Conservation (phyloP, 2,113 vertebrate species). For the Ophthalmolycus amberensis region DNA sequence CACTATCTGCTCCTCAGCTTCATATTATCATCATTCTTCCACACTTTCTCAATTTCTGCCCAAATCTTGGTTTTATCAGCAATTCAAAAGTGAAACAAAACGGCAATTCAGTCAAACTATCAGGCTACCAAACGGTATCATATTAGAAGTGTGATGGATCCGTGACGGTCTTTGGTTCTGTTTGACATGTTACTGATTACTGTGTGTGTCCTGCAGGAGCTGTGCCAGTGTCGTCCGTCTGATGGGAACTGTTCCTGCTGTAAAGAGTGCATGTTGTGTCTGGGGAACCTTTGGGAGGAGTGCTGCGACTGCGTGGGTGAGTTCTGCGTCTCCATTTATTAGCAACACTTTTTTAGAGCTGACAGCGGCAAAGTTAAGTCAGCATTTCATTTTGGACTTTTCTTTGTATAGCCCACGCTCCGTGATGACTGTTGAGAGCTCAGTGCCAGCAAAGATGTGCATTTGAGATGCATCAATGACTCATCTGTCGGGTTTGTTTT, state of each 20-base stretch:
- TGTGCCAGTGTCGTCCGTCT: conserved; percentile 96
- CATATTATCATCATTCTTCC: neutral
- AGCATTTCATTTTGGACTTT: neutral
- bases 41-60: neutral
- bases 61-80: neutral
- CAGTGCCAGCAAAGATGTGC: neutral
- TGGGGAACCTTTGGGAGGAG: conserved; percentile 97
- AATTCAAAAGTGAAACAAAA: neutral
- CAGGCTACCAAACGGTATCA: neutral
- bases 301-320: conserved; percentile 99
- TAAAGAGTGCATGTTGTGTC: conserved; percentile 98
- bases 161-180: neutral
- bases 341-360: conserved; percentile 6
- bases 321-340: conserved; percentile 54
- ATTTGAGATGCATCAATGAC: too few species aligned
- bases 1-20: neutral
- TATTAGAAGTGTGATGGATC: neutral
- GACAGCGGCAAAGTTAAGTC: conserved; percentile 18
- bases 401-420: neutral
- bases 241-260: conserved; percentile 99
- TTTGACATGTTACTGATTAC: neutral
- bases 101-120: neutral
- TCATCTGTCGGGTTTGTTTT: neutral
- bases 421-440: neutral
- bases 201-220: conserved; percentile 85